phyloP scores from a whole-genome alignment of 2,888 invertebrate species.

The Dolichomitus sp. region DNA sequence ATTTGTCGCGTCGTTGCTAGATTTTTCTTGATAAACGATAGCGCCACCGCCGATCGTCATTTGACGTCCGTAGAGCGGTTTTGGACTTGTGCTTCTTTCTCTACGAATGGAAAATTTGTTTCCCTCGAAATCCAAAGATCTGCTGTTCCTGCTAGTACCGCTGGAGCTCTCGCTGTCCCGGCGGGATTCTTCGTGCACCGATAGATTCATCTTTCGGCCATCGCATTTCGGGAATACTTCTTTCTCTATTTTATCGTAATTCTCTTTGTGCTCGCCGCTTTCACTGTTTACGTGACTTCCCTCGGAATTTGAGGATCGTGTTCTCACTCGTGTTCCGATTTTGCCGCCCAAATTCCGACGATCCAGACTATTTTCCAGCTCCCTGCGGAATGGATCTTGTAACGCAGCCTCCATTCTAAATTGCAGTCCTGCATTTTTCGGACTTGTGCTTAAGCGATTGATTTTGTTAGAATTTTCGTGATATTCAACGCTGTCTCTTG shows the following conservation, averaged over 20 bases:
- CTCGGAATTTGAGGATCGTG: conserved; percentile 67
- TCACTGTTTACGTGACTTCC: conserved; percentile 69
- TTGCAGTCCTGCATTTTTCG: conserved; percentile 69
- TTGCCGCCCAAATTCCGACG: conserved; percentile 60
- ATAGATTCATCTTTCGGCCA: conserved; percentile 54
- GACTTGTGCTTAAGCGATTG: conserved; percentile 73
- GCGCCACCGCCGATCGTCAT: conserved; percentile 63
- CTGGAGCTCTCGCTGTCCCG: conserved; percentile 66
- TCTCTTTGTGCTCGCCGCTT: conserved; percentile 45
- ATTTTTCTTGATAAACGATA: conserved; percentile 51
- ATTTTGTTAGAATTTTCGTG: conserved; percentile 43
- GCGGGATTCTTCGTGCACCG: conserved; percentile 55
- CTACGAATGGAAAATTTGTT: conserved; percentile 50
- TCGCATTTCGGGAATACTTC: conserved; percentile 24
- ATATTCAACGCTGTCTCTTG: conserved; percentile 53
- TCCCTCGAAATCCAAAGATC: conserved; percentile 64
- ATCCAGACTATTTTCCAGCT: conserved; percentile 73
- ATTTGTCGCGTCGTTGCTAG: neutral
- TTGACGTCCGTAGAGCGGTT: conserved; percentile 64
- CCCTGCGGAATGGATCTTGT: conserved; percentile 78
- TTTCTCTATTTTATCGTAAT: conserved; percentile 37
- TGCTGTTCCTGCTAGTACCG: conserved; percentile 61
- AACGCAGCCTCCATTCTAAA: conserved; percentile 67
- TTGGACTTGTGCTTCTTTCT: conserved; percentile 66
- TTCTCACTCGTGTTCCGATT: conserved; percentile 51